phyloP scores from a whole-genome alignment of 2,113 vertebrate species.

The Cyanoderma ruficeps region DNA sequence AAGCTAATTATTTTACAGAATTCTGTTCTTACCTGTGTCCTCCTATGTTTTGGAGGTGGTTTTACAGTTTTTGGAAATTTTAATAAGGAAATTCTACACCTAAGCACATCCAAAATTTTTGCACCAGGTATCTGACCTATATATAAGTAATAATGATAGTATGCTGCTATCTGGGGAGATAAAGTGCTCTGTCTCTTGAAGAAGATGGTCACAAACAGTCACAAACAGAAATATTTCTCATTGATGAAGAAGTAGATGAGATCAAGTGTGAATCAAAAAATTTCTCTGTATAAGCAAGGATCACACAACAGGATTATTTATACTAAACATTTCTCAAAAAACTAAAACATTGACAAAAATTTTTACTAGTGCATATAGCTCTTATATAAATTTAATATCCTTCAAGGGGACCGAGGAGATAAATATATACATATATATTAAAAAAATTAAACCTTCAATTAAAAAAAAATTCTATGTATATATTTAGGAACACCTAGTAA shows the following conservation, averaged over 20 bases:
- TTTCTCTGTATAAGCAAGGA: neutral
- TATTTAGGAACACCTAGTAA: neutral
- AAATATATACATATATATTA: neutral
- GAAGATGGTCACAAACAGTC: neutral
- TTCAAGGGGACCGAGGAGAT: neutral
- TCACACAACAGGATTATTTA: neutral
- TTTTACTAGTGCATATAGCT: neutral
- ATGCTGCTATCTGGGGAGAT: neutral
- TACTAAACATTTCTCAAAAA: neutral
- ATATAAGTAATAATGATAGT: neutral
- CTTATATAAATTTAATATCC: neutral
- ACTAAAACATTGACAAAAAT: neutral
- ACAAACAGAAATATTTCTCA: neutral
- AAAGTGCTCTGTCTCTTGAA: accelerated
- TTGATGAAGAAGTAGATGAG: neutral
- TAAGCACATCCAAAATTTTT: neutral
- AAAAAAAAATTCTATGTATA: neutral
- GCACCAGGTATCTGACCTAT: neutral
- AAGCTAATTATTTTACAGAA: neutral
- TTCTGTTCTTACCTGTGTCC: neutral
- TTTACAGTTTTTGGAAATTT: neutral
- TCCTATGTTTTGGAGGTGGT: neutral
- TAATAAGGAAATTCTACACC: neutral
- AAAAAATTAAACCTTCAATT: neutral
- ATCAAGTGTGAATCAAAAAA: neutral